phyloP scores from a whole-genome alignment of 35 echinoderm and acorn worm species.

The Ophioderma brevispina region DNA sequence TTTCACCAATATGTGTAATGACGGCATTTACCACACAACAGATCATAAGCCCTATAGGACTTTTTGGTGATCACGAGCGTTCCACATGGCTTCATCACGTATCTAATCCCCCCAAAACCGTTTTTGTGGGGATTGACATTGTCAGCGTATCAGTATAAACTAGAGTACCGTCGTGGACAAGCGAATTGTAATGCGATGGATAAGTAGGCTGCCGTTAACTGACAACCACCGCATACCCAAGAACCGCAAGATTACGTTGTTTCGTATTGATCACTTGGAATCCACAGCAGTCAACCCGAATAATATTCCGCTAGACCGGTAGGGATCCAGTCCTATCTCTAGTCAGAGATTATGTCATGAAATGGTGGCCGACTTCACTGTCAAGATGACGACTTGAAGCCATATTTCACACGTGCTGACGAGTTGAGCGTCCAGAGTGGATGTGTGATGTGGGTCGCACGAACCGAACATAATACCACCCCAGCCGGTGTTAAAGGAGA shows the following conservation, averaged over 20 bases:
- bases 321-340: constrained; percentile 12
- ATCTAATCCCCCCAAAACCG: too few species aligned
- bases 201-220: constrained; percentile 49
- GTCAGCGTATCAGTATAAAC: constrained; percentile 55
- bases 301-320: neutral
- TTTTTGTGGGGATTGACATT: constrained; percentile 55
- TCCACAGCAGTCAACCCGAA: neutral
- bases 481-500: too few species aligned
- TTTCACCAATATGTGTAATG: constrained; percentile 58
- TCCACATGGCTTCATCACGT: constrained; percentile 45
- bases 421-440: constrained; percentile 42
- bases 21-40: constrained; percentile 38
- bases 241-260: constrained; percentile 24
- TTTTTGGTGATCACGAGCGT: constrained; percentile 41
- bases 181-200: constrained; percentile 48
- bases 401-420: constrained; percentile 28
- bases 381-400: constrained; percentile 9
- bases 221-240: neutral
- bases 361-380: constrained; percentile 33
- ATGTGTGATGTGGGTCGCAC: constrained; percentile 13
- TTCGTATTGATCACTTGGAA: constrained; percentile 11
- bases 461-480: neutral
- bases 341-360: neutral
- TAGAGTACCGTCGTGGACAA: constrained; percentile 15
- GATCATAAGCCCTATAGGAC: constrained; percentile 60